Evolutionary conservation across 2,888 invertebrate genomes (phyloP).

Genomic region (Gerosis bhagava): DNA sequence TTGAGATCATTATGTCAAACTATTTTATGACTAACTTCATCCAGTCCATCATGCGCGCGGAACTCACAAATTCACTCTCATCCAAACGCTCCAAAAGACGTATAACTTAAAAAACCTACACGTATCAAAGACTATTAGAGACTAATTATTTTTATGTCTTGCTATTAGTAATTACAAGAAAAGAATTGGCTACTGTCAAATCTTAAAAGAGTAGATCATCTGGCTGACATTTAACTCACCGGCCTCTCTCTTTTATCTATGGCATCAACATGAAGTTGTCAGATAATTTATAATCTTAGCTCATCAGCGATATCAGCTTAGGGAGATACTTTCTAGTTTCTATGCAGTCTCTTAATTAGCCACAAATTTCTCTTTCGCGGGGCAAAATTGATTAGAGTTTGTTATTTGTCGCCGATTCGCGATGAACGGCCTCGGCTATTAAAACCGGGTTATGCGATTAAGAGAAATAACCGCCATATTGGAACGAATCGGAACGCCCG

Average conservation of each 20-base stretch:
- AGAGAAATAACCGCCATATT: constrained; percentile 29
- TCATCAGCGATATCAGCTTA: constrained; percentile 7
- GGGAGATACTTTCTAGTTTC: constrained; percentile 14
- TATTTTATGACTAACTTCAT: too few species aligned
- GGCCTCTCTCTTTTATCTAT: constrained; percentile 14
- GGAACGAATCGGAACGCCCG: constrained; percentile 26
- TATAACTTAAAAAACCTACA: too few species aligned
- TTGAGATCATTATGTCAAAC: too few species aligned
- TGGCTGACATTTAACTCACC: constrained; percentile 9
- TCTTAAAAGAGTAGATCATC: constrained; percentile 6
- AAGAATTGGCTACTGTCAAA: background rate
- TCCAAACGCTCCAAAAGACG: too few species aligned
- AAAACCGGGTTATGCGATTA: constrained; percentile 32
- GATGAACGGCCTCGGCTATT: constrained; percentile 18
- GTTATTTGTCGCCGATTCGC: constrained; percentile 19
- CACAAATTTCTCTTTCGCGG: constrained; percentile 22
- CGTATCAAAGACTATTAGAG: too few species aligned
- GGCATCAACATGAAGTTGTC: constrained; percentile 7
- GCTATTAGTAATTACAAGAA: background rate
- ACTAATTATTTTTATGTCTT: too few species aligned
- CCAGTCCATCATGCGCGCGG: too few species aligned
- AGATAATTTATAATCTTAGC: constrained; percentile 16
- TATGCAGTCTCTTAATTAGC: constrained; percentile 17
- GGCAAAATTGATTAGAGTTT: constrained; percentile 21
- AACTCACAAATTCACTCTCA: too few species aligned